Evolutionary conservation across 2,888 invertebrate genomes (phyloP), one percentile per base, ranked within the genome.

Genomic region (Polydrusus pterygomalis): DNA sequence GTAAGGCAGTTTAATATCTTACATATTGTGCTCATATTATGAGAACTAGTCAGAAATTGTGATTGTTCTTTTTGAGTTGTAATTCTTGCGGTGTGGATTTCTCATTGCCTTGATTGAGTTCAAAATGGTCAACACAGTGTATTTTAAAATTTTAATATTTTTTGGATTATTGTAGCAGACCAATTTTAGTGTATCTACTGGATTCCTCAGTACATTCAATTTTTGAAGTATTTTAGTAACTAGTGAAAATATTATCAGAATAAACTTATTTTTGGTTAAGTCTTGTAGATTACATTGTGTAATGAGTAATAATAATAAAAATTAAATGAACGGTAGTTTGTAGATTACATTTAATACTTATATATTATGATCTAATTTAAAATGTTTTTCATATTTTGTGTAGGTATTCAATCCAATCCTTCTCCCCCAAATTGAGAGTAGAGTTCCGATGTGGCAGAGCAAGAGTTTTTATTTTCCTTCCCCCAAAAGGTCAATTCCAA

Each of bases 341-440:
- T 60, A 64, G 34, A 34, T 34, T 17, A 64, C 11, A 64, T 30
- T 47, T 49, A 25, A 45, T 15, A 7, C 13, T 45, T 43, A 17
- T 40, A 63, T n/a, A n/a, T n/a, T n/a, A n/a, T 40, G 20, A 47
- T 64, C 25, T 13, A 38, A 63, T 62, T 40, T 62, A 73, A 73
- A 73, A 47, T 54, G 40, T 45, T 60, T 73, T 73, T 67, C 54
- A 45, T 73, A 54, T 58, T 73, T 65, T 67, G 58, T 65, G 64
- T 65, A 73, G 73, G 73, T 73, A 7, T 73, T 67, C 73, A 73
- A 73, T 65, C 73, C 73, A 73, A 45, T 73, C 56, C 38, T 60
- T 30, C 45, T 34, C 67, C 65, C 67, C 38, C 67, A 60, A 58
- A 60, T 58, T 73, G 72, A 64, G 58, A 54, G 34, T 58, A 73